Base-by-base conservation (phyloP, 2,888 invertebrate species). In the Erannis defoliaria region DNA sequence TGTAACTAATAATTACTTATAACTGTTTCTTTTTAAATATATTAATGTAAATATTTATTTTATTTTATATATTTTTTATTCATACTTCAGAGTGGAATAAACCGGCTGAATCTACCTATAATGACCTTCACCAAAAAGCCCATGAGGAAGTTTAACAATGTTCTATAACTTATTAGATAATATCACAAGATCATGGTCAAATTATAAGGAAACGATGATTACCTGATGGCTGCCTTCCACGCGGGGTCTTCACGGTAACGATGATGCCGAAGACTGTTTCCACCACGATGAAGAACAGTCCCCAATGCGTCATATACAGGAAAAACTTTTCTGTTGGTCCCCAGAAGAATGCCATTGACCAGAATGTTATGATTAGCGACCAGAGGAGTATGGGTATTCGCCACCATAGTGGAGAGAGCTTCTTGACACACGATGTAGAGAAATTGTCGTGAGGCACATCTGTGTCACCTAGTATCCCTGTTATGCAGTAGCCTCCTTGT, bases 301-400 rank as follows among this genome's bases (percentile, higher is more conserved):
- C 94, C 94, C 94, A 94, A 71, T 94, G 93, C 5, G 94, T 94
- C 86, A 94, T 92, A 74, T 94, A 94, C 18, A 94, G 78, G 60
- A 93, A 82, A 80, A 90, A 94, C 81, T 88, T 92, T 62, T 84
- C 85, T 1, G 77, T 76, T 1, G 88, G 86, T 16, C 90, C 90
- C 90, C 91, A 91, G 75, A 92, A 90, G 64, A 73, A 79, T 1
- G 78, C 66, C 18, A 85, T 74, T 0, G 92, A 89, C 84, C 87
- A 86, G 54, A 78, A 67, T 21, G 82, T 74, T 9, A 86, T 73
- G 35, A 74, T 46, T 3, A 84, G 56, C 1, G 89, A 75, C 92
- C 92, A 92, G 1, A 89, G 50, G 23, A 90, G 79, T 55, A 89
- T 89, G 2, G 90, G 90, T 3, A 90, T 71, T 29, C 93, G 80